These are phyloP conservation scores for Hyles vespertilio DNA, from an alignment of 1,140 invertebrate species.

Conservation along the genomic window DNA sequence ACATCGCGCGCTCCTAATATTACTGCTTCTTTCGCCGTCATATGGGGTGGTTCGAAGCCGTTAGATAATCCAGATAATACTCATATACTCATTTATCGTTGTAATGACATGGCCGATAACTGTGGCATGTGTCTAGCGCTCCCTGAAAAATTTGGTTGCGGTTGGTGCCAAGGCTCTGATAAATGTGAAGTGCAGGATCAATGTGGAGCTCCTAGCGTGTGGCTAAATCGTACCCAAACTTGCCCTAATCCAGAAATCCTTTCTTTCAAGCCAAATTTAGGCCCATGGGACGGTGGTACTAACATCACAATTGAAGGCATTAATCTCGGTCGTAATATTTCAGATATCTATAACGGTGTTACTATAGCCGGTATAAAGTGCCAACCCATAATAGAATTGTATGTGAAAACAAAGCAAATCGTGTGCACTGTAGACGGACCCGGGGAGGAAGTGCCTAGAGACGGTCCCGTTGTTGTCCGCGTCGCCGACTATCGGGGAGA, in stretches of 20 bases:
- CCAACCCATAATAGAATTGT: slow-evolving; percentile 89
- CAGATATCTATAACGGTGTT: slow-evolving; percentile 94
- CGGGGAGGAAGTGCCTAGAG: slow-evolving; percentile 82
- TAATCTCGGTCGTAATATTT: slow-evolving; percentile 96
- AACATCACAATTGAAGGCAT: slow-evolving; percentile 96
- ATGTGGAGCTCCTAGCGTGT: slow-evolving; percentile 86
- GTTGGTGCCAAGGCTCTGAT: slow-evolving; percentile 95
- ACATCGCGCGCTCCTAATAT: slow-evolving; percentile 92
- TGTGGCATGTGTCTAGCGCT: slow-evolving; percentile 95
- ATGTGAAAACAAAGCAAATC: slow-evolving; percentile 92
- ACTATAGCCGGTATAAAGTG: slow-evolving; percentile 92
- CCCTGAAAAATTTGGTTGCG: slow-evolving; percentile 93
- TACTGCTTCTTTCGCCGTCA: slow-evolving; percentile 94
- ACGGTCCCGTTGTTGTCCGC: slow-evolving; percentile 91
- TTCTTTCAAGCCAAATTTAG: slow-evolving; percentile 86
- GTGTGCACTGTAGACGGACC: slow-evolving; percentile 94
- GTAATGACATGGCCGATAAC: slow-evolving; percentile 96
- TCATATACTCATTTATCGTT: slow-evolving; percentile 90
- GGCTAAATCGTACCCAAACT: slow-evolving; percentile 92
- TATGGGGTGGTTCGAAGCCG: slow-evolving; percentile 96
- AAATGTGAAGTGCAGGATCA: slow-evolving; percentile 94
- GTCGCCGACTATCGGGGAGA: slow-evolving; percentile 93
- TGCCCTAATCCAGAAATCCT: slow-evolving; percentile 94
- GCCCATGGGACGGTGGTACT: slow-evolving; percentile 96
- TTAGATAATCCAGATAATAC: slow-evolving; percentile 96